Evolutionary conservation across 2,113 vertebrate species (phyloP).

Genomic region (Poicephalus meyeri): DNA sequence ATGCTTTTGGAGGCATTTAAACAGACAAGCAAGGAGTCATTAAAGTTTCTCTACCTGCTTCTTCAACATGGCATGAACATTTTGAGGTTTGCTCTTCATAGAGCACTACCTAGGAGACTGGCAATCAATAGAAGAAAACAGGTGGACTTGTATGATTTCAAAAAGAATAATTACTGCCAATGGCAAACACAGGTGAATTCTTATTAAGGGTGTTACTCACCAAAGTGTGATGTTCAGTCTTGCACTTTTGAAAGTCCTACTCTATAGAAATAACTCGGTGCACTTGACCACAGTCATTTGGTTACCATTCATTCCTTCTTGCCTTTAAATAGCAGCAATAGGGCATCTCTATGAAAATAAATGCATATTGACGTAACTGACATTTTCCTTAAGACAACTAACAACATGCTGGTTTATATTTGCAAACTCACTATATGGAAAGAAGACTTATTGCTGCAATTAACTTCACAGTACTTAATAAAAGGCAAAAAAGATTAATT

Average conservation of each 20-base stretch:
- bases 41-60: not conserved
- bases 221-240: fast-evolving
- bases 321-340: not conserved
- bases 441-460: not conserved
- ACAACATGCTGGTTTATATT: not conserved
- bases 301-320: not conserved
- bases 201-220: not conserved
- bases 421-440: not conserved
- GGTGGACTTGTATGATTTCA: not conserved
- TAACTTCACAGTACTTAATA: not conserved
- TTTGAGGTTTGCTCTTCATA: not conserved
- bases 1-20: not conserved
- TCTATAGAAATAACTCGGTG: not conserved
- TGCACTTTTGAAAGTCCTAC: not conserved
- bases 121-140: not conserved
- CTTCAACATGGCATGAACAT: not conserved
- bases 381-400: not conserved
- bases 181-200: not conserved
- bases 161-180: not conserved
- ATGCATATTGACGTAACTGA: not conserved
- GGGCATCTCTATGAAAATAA: not conserved
- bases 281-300: not conserved
- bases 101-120: not conserved
- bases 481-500: not conserved
- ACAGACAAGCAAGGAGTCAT: not conserved